phyloP scores from a whole-genome alignment of 2,797 vertebrate genomes.

The Ctenosaura bakeri region DNA sequence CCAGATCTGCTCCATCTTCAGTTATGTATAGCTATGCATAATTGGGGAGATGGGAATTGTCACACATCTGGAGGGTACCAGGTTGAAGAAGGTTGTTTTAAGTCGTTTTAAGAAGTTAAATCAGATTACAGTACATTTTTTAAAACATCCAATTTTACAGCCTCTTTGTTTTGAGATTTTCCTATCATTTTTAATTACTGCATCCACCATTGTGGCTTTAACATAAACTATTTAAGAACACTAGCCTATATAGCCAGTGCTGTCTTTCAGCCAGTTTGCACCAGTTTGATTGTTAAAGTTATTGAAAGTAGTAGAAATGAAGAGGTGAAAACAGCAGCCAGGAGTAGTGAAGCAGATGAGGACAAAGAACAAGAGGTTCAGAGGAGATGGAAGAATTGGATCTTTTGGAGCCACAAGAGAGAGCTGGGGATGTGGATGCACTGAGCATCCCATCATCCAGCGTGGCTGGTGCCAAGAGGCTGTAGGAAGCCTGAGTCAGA shows the following conservation, averaged over 20 bases:
- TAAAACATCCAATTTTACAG: not conserved
- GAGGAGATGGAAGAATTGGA: too few species aligned
- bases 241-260: not conserved
- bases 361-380: too few species aligned
- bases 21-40: not conserved
- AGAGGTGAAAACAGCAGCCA: too few species aligned
- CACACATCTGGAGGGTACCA: not conserved
- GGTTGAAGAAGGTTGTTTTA: not conserved
- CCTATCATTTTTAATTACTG: not conserved
- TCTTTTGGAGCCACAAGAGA: too few species aligned
- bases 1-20: not conserved
- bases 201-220: not conserved
- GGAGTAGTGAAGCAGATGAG: too few species aligned
- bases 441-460: too few species aligned
- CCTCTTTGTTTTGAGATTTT: not conserved
- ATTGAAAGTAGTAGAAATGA: too few species aligned
- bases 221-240: not conserved
- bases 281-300: too few species aligned
- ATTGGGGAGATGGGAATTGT: not conserved
- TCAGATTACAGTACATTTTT: not conserved
- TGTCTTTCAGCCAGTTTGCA: too few species aligned
- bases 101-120: not conserved
- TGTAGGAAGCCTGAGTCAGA: too few species aligned
- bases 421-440: too few species aligned
- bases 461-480: too few species aligned